phyloP scores from a whole-genome alignment of 2,113 vertebrate species.

The Mola mola region DNA sequence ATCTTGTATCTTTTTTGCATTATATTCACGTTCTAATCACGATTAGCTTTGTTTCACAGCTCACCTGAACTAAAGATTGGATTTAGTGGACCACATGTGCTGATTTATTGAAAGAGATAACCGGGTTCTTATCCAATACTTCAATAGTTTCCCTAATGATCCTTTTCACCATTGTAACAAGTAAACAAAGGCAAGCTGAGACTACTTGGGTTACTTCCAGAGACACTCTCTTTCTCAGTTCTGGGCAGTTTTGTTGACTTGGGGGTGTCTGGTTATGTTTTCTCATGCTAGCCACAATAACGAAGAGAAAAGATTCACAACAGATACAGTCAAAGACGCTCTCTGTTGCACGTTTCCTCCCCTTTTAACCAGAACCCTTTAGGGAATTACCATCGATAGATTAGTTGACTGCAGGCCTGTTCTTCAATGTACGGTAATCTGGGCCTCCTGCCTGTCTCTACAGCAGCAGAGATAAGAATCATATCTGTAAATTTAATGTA shows the following conservation, averaged over 20 bases:
- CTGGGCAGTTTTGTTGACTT: too few relatives aligned
- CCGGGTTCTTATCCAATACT: constrained; percentile 22
- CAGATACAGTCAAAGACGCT: constrained; percentile 23
- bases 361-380: constrained; percentile 25
- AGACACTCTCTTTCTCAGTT: too few relatives aligned
- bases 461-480: background rate
- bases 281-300: too few relatives aligned
- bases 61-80: constrained; percentile 68
- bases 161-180: constrained; percentile 6
- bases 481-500: constrained; percentile 12
- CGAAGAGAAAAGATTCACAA: constrained; percentile 32
- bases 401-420: constrained; percentile 44
- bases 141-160: constrained; percentile 10
- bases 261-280: too few relatives aligned
- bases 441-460: constrained; percentile 5
- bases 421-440: constrained; percentile 35
- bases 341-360: background rate
- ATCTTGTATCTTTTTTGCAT: constrained; percentile 30
- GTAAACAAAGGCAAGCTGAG: constrained; percentile 4
- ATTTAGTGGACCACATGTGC: constrained; percentile 62
- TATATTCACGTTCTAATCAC: constrained; percentile 55
- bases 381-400: constrained; percentile 43
- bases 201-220: too few relatives aligned
- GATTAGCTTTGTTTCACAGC: constrained; percentile 74
- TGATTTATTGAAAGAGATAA: constrained; percentile 60